These are phyloP conservation scores for Nyctibius grandis DNA, from an alignment of 2,797 vertebrate genomes.

Conservation along the genomic window DNA sequence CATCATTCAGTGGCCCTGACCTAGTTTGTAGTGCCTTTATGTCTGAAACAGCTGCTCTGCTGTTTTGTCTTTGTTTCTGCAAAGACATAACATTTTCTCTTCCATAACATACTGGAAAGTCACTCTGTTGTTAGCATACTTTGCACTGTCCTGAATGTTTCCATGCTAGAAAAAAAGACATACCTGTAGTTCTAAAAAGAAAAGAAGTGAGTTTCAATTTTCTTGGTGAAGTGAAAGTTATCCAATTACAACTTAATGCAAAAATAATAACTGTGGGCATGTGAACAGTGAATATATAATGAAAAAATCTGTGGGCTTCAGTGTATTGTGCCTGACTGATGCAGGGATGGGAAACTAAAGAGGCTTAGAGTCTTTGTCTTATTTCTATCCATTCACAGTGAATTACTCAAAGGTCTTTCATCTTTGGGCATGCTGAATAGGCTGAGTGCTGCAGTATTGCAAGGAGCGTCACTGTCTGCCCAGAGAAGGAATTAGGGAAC, in stretches of 20 bases:
- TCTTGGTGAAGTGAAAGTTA: neutral
- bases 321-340: rapidly evolving
- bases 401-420: neutral
- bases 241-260: neutral
- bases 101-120: neutral
- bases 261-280: neutral
- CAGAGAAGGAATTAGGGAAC: neutral
- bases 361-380: neutral
- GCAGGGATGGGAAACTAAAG: neutral
- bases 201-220: neutral
- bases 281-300: neutral
- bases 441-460: neutral
- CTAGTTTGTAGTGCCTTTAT: neutral
- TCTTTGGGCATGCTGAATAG: neutral
- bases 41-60: neutral
- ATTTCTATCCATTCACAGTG: neutral
- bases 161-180: neutral
- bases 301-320: neutral
- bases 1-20: neutral
- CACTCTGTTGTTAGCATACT: neutral
- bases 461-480: neutral
- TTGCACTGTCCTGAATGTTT: neutral
- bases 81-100: conserved; percentile 35
- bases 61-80: conserved; percentile 36
- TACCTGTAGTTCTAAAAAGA: neutral